A percentile compares a stretch with the other conserved stretches of the same genome.
Evolutionary conservation across 2,113 vertebrate species (phyloP).

Genomic region (Eulemur macaco): DNA sequence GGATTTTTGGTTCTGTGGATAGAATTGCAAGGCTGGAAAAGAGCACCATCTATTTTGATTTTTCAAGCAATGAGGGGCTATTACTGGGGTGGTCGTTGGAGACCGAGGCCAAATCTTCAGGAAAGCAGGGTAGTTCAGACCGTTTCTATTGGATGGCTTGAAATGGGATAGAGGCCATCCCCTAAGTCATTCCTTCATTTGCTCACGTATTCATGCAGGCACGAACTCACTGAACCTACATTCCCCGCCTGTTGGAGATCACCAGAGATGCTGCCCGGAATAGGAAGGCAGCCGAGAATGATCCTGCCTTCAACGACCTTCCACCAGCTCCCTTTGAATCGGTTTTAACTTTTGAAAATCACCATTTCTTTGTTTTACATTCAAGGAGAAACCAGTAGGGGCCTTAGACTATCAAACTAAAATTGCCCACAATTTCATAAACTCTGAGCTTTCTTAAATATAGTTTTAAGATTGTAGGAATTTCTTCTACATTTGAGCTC

Average conservation of each 20-base stretch:
- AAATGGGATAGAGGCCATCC: background rate
- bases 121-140: background rate
- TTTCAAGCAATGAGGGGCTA: background rate
- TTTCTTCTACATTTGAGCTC: background rate
- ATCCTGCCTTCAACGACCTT: background rate
- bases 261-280: background rate
- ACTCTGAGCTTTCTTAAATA: background rate
- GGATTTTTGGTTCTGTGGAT: background rate
- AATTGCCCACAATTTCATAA: background rate
- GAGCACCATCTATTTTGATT: background rate
- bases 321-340: background rate
- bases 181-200: background rate
- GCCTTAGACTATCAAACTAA: background rate
- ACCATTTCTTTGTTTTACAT: background rate
- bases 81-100: background rate
- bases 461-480: background rate
- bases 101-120: background rate
- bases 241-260: rapidly evolving
- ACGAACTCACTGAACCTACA: background rate
- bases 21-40: background rate
- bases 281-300: background rate
- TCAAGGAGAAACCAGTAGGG: background rate
- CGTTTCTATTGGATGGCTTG: background rate
- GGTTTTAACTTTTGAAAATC: background rate
- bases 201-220: background rate